Conservation (phyloP, 2,113 vertebrate genomes). For the Apteryx owenii region DNA sequence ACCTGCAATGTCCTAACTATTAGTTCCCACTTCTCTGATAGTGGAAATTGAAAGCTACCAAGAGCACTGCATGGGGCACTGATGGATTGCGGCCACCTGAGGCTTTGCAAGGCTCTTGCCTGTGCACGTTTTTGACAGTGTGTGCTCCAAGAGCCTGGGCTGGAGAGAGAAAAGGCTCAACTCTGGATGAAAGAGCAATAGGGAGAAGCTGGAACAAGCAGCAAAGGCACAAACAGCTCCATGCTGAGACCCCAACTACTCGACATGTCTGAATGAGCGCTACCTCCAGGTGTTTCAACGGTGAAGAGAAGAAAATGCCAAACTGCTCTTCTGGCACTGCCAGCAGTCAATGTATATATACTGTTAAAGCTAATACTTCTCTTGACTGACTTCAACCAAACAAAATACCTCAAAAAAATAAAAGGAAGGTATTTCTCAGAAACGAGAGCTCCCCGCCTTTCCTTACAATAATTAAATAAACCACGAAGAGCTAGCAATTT, state of each 20-base stretch:
- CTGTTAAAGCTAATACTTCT: not conserved
- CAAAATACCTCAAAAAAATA: not conserved
- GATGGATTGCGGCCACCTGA: too few species aligned
- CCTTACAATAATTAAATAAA: slow-evolving; percentile 18
- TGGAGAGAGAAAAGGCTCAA: not conserved
- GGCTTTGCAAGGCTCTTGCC: not conserved
- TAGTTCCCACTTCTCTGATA: too few species aligned
- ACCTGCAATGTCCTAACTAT: not conserved
- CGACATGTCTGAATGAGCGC: not conserved
- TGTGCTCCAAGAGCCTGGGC: not conserved
- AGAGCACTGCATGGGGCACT: too few species aligned
- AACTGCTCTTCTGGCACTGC: not conserved
- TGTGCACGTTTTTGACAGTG: too few species aligned
- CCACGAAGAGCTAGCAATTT: not conserved
- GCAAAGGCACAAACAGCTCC: not conserved
- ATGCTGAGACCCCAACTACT: not conserved
- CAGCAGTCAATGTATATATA: not conserved
- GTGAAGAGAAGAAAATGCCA: not conserved
- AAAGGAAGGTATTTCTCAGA: slow-evolving; percentile 25
- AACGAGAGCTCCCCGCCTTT: not conserved
- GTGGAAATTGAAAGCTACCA: too few species aligned
- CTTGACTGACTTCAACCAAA: not conserved
- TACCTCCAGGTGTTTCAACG: not conserved
- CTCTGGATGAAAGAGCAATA: too few species aligned
- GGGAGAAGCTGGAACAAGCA: not conserved